Evolutionary conservation across 2,888 invertebrate genomes (phyloP), one percentile per base, ranked within the genome.

Genomic region (Hypselothyrea guttata): DNA sequence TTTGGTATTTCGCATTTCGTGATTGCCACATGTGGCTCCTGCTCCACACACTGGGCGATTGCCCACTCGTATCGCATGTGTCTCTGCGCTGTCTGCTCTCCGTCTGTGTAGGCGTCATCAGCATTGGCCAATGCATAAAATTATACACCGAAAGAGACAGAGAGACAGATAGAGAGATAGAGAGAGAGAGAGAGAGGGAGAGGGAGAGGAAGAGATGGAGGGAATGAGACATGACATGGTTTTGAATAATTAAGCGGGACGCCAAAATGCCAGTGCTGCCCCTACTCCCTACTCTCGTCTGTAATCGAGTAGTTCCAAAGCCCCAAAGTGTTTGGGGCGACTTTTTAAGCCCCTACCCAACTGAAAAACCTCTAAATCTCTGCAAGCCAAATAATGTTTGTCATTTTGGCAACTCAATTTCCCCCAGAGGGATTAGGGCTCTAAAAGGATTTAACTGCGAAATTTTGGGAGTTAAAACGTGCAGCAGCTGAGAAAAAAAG

Each of bases 201-300:
- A n/a, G n/a, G n/a, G n/a, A n/a, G n/a, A n/a, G n/a, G n/a, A n/a
- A n/a, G n/a, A n/a, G n/a, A n/a, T n/a, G n/a, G n/a, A n/a, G n/a
- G n/a, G n/a, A n/a, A n/a, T n/a, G 75, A 76, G 76, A 86, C 86
- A 86, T 86, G 87, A 88, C 88, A 84, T 88, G 89, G 86, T 87
- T 89, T 88, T 89, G 87, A 88, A 88, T 88, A 88, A 89, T 89
- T 88, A 88, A 88, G 86, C 83, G 84, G 72, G 62, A 75, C 74
- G 64, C 65, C 74, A 75, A 75, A 68, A 68, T 77, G 54, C 54
- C 53, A 22, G 3, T 44, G 53, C 28, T 34, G 44, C 1, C 11
- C 4, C 4, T 1, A 15, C 4, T 1, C n/a, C 3, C 7, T 38
- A 4, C 5, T 11, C 4, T 4, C 42, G 22, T 22, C 22, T 22